These are phyloP conservation scores for Neoscelio sp. DNA, from an alignment of 2,888 invertebrate genomes.

Conservation along the genomic window DNA sequence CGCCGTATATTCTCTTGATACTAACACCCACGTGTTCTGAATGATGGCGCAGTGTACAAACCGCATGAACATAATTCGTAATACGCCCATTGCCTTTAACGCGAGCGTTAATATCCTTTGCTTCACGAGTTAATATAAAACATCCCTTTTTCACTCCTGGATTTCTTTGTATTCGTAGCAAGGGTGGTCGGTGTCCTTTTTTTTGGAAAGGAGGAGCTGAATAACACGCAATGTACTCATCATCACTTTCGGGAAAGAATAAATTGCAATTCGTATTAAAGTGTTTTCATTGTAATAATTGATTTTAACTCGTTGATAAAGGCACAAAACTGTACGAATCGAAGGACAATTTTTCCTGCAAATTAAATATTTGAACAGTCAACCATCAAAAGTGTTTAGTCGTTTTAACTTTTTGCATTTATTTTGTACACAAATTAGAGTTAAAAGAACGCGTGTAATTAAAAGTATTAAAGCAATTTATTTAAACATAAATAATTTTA, in stretches of 20 bases:
- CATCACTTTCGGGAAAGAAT: conserved; percentile 73
- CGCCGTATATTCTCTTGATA: conserved; percentile 62
- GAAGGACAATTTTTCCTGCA: neutral
- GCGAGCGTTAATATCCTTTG: conserved; percentile 76
- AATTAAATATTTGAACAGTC: too few species aligned
- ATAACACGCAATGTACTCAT: conserved; percentile 82
- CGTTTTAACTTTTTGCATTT: too few species aligned
- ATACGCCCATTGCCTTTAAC: conserved; percentile 75
- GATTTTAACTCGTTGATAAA: conserved; percentile 31
- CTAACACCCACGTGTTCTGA: conserved; percentile 67
- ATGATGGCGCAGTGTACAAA: conserved; percentile 65
- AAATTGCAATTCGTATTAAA: conserved; percentile 3
- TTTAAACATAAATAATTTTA: too few species aligned
- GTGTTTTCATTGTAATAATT: conserved; percentile 41
- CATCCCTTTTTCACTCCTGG: conserved; percentile 76
- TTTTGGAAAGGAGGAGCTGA: conserved; percentile 66
- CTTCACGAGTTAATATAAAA: conserved; percentile 78
- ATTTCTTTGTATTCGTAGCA: conserved; percentile 59
- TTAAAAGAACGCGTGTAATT: too few species aligned
- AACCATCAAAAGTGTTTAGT: too few species aligned
- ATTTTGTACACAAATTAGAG: too few species aligned
- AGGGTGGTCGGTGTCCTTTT: conserved; percentile 67
- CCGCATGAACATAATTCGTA: conserved; percentile 68
- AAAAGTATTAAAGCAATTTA: too few species aligned
- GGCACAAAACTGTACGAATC: neutral